Conservation (phyloP, 1,140 invertebrate species). For the Eriosoma lanigerum region DNA sequence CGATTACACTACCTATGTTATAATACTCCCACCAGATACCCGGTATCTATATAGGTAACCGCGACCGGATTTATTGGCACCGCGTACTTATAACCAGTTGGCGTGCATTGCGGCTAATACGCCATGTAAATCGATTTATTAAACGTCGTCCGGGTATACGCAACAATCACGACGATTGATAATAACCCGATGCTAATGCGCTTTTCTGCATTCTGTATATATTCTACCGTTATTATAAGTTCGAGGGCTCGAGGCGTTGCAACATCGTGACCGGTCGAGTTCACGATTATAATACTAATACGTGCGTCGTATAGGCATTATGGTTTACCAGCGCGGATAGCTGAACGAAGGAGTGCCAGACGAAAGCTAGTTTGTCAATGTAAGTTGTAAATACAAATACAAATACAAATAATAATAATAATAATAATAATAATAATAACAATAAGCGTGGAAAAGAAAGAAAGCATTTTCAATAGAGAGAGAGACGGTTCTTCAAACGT, state of each 20-base stretch:
- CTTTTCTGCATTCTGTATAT: constrained; percentile 39
- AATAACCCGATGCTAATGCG: not conserved
- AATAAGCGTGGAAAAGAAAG: not conserved
- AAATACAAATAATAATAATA: not conserved
- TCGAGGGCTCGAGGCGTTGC: constrained; percentile 26
- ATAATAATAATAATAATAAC: constrained; percentile 1
- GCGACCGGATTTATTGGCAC: constrained; percentile 4
- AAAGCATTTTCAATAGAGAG: not conserved
- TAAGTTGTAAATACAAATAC: not conserved
- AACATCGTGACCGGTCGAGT: constrained; percentile 39
- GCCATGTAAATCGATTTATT: constrained; percentile 35
- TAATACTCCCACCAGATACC: too few species aligned
- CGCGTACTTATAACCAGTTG: not conserved
- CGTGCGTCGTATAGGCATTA: too few species aligned
- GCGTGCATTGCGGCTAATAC: constrained; percentile 15
- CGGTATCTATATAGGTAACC: too few species aligned
- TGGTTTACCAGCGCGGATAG: not conserved
- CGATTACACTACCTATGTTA: too few species aligned
- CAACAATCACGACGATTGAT: constrained; percentile 29
- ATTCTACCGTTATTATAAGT: constrained; percentile 8
- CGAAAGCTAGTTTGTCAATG: constrained; percentile 21
- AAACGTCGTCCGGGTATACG: not conserved
- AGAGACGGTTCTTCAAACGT: not conserved
- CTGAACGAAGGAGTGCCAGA: not conserved
- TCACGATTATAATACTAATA: constrained; percentile 32